These are phyloP conservation scores for Vulpes lagopus DNA, from an alignment of 2,113 vertebrate species.

Conservation along the genomic window DNA sequence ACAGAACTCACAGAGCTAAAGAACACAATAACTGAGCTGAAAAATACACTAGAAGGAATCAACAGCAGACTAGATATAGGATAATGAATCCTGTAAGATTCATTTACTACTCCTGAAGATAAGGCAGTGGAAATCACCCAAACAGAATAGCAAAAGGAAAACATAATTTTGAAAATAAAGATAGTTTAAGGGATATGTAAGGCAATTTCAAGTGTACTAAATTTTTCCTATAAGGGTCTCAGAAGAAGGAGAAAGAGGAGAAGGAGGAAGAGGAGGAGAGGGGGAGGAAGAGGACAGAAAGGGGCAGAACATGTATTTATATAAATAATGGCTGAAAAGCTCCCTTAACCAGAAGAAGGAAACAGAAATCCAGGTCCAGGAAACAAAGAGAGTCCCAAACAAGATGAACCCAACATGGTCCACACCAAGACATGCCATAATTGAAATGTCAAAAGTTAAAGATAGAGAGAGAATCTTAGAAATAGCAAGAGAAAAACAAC, in stretches of 20 bases:
- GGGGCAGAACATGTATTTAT: background rate
- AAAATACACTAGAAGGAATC: background rate
- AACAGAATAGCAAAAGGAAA: background rate
- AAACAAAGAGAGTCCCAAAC: background rate
- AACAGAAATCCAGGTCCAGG: background rate
- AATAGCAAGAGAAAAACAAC: background rate
- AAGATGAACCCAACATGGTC: background rate
- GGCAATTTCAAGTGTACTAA: background rate
- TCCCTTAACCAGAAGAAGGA: background rate
- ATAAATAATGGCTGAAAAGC: background rate
- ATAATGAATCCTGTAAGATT: background rate
- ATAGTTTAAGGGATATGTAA: background rate
- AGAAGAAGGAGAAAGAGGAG: background rate
- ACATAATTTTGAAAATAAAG: background rate
- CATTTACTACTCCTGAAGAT: background rate
- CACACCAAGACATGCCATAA: background rate
- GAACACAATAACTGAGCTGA: background rate
- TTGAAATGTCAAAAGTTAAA: background rate
- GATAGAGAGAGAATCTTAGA: background rate
- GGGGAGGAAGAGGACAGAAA: background rate
- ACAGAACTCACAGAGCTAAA: background rate
- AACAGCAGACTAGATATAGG: background rate
- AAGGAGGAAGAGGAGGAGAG: too few species aligned
- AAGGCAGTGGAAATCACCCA: background rate
- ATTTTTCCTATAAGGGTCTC: background rate